Percentiles rank a stretch among this genome's conserved stretches.
Conservation (phyloP, 2,797 vertebrate genomes). For the Mionectes olivaceus region DNA sequence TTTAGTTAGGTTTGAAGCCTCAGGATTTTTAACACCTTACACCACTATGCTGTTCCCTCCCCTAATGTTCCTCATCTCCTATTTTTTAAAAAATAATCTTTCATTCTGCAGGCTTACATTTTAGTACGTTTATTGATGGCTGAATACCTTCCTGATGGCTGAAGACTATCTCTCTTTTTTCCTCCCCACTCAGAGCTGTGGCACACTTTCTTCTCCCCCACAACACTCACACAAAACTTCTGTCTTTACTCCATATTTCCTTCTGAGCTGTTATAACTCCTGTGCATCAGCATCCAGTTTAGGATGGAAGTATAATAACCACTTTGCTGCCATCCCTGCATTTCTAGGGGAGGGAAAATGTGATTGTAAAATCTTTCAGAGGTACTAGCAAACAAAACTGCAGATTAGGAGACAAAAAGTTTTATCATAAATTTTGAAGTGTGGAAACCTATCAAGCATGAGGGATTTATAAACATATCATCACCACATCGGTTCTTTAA, state of each 20-base stretch:
- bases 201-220: background rate
- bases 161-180: background rate
- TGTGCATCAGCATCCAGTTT: background rate
- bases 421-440: fast-evolving
- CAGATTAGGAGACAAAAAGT: background rate
- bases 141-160: background rate
- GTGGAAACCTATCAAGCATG: background rate
- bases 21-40: background rate
- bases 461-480: background rate
- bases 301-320: background rate
- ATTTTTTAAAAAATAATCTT: background rate
- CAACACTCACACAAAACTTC: background rate
- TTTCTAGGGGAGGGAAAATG: background rate
- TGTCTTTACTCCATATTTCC: background rate
- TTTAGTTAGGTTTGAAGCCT: background rate
- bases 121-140: background rate
- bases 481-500: background rate
- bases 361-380: background rate
- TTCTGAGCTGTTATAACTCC: background rate
- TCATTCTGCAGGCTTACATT: background rate
- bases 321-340: background rate
- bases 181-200: background rate
- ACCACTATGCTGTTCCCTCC: background rate
- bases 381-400: background rate
- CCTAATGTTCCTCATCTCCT: background rate